Conservation (phyloP, 2,113 vertebrate genomes). For the Microtus richardsoni region DNA sequence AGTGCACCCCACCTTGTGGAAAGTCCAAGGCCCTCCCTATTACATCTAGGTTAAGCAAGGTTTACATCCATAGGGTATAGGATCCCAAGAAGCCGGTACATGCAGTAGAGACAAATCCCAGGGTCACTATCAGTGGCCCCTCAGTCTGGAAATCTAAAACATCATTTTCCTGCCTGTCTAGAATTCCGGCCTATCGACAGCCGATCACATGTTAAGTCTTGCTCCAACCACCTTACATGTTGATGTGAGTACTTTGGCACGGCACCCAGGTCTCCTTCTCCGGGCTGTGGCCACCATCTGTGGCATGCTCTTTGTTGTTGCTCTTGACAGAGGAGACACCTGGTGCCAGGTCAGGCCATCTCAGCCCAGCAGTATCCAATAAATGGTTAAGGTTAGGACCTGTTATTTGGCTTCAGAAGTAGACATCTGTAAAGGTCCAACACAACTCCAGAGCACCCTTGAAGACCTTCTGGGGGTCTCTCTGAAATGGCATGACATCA, state of each 20-base stretch:
- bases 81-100: no score
- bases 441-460: neutral
- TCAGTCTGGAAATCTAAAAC: neutral
- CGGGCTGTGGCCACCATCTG: neutral
- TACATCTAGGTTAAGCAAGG: no score
- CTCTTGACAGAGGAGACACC: neutral
- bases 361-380: neutral
- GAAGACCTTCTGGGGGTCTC: neutral
- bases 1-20: no score
- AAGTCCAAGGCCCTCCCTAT: no score
- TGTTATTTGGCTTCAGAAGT: neutral
- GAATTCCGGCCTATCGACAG: neutral
- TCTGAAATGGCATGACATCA: no score
- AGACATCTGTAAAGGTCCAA: neutral
- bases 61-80: no score
- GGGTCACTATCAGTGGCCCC: no score
- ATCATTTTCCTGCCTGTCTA: neutral
- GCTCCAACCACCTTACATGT: neutral
- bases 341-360: neutral
- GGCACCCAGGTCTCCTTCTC: neutral
- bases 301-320: neutral
- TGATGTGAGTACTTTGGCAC: neutral
- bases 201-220: accelerated
- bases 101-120: no score
- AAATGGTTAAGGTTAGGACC: no score